Conservation (phyloP, 2,797 vertebrate genomes). For the Pseudotriccus pelzelni region DNA sequence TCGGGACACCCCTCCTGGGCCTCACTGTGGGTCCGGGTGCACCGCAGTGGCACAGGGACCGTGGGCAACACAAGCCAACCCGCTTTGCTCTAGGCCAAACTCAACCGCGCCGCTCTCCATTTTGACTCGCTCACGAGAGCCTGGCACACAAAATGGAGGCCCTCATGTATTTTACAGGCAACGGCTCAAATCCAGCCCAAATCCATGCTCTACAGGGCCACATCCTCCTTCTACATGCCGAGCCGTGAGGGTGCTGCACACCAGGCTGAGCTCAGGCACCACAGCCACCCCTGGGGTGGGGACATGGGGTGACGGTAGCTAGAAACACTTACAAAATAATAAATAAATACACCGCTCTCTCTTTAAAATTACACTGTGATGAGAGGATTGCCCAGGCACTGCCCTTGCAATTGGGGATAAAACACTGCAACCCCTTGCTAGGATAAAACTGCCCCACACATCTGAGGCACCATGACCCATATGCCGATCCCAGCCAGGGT, state of each 20-base stretch:
- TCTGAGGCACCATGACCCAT: fast-evolving
- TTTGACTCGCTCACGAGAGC: neutral
- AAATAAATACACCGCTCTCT: neutral
- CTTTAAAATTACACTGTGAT: neutral
- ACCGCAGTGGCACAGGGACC: fast-evolving
- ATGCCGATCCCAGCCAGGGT: neutral
- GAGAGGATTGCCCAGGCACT: fast-evolving
- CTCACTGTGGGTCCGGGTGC: fast-evolving
- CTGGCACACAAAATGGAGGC: conserved; percentile 63
- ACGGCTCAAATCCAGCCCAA: neutral
- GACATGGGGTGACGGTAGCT: fast-evolving
- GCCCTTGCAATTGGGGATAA: neutral
- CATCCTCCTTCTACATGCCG: fast-evolving
- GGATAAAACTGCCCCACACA: neutral
- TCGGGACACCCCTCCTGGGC: neutral
- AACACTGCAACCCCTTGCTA: neutral
- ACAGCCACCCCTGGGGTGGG: neutral
- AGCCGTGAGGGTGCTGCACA: fast-evolving
- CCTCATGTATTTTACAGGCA: neutral
- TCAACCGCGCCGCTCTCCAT: conserved; percentile 28
- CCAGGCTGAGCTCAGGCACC: fast-evolving
- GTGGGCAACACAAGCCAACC: fast-evolving
- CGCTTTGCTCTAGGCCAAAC: neutral
- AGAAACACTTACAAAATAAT: neutral
- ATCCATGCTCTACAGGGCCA: fast-evolving